Conservation (phyloP, 1,140 invertebrate species). For the Globodera rostochiensis region DNA sequence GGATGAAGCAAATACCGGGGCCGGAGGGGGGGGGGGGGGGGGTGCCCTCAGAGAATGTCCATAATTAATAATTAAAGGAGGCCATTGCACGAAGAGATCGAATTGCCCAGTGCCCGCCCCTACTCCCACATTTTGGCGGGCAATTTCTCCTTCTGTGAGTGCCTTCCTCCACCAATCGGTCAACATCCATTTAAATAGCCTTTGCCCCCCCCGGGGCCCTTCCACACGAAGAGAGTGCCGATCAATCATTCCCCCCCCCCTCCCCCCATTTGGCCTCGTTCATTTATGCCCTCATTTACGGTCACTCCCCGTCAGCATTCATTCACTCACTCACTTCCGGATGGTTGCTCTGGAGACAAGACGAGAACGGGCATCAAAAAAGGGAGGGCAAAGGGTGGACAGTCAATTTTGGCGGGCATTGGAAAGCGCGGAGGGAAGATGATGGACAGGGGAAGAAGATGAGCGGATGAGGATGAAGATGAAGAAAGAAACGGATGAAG, state of each 20-base stretch:
- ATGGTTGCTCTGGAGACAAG: constrained; percentile 1
- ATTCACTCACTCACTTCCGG: not conserved
- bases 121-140: not conserved
- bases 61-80: not conserved
- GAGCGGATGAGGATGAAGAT: not conserved
- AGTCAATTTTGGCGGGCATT: constrained; percentile 1
- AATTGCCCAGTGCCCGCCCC: not conserved
- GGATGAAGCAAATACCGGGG: not conserved
- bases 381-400: not conserved
- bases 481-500: not conserved
- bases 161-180: not conserved
- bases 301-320: not conserved
- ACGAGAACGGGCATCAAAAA: constrained; percentile 1
- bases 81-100: not conserved
- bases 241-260: not conserved
- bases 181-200: not conserved
- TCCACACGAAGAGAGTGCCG: too few species aligned
- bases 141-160: not conserved
- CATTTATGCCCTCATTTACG: not conserved
- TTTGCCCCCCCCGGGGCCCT: not conserved
- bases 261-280: not conserved
- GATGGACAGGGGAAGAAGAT: not conserved
- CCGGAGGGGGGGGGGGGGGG: too few species aligned
- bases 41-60: not conserved
- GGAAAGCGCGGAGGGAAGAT: not conserved